Evolutionary conservation across 1,140 invertebrate species (phyloP), one percentile per base, ranked within the genome.

Genomic region (Drosophila obscura): DNA sequence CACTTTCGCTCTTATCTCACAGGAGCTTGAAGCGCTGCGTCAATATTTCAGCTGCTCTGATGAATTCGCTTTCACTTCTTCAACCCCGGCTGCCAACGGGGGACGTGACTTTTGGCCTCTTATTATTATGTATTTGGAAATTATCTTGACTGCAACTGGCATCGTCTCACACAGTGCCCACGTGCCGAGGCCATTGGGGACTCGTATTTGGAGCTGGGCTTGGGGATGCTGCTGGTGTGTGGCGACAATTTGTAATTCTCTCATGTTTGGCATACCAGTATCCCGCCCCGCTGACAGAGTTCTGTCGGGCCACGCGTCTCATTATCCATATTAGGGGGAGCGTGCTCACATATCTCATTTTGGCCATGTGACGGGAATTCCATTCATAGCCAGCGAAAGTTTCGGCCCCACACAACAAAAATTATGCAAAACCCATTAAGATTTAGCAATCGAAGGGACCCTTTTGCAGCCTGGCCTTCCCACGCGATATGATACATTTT

Each of bases 351-450:
- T 80, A 55, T 85, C 62, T 73, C 55, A 57, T 46, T 52, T 52
- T 39, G 45, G 49, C 63, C 76, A 71, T 88, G 84, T 88, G 83
- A 83, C 83, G 72, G 49, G 83, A 79, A 88, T 83, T 80, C 63
- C 75, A 65, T 69, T 68, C 16, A 1, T 19, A 19, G 19, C 43
- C 28, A 15, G 44, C 46, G 43, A 45, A 22, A 51, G n/a, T 39
- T 13, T 39, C 35, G 26, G 15, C 39, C 28, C 51, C 9, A 24
- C 22, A 22, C 22, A 3, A 0, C 22, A 22, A 61, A 79, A 61
- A 80, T 72, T 72, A 75, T 79, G 76, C 65, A 85, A 69, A 75
- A 74, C 69, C 72, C 53, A 83, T 83, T 79, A 82, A 69, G 65
- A 55, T 68, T 67, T 28, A 43, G 53, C 48, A 74, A 74, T 68